Conservation (phyloP, 1,140 invertebrate genomes). For the Drosophila orosa region DNA sequence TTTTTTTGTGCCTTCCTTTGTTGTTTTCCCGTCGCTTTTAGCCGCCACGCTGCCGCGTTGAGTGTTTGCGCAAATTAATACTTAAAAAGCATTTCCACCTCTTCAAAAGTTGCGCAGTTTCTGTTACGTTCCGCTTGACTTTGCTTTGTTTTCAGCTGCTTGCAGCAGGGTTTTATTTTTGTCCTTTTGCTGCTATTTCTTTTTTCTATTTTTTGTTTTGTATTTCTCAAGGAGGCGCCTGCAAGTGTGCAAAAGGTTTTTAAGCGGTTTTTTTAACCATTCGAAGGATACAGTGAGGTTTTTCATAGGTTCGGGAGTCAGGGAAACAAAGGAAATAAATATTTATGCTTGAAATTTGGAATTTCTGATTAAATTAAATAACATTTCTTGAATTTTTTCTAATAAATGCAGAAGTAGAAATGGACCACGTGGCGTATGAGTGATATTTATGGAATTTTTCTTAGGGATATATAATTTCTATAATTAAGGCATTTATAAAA, state of each 20-base stretch:
- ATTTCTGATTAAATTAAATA: too few species aligned
- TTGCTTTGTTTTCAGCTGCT: constrained; percentile 53
- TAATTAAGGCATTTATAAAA: neutral
- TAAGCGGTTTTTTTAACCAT: constrained; percentile 39
- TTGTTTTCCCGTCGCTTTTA: constrained; percentile 33
- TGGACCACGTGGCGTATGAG: neutral
- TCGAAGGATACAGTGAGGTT: constrained; percentile 14
- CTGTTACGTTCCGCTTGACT: constrained; percentile 51
- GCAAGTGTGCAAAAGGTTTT: constrained; percentile 43
- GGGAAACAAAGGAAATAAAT: neutral
- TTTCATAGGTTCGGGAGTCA: neutral
- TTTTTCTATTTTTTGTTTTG: neutral
- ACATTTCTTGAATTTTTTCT: neutral
- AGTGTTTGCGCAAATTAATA: constrained; percentile 79
- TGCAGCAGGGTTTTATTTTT: constrained; percentile 33
- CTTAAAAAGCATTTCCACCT: constrained; percentile 72
- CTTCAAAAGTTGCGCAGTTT: constrained; percentile 58
- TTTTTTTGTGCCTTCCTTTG: constrained; percentile 28
- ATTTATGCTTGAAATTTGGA: too few species aligned
- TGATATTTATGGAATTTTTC: neutral
- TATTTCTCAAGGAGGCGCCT: constrained; percentile 38
- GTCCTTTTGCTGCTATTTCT: constrained; percentile 6
- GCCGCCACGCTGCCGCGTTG: constrained; percentile 25
- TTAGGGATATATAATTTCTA: neutral
- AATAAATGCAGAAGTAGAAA: neutral